A percentile compares a stretch with the other conserved stretches of the same genome.
phyloP scores from a whole-genome alignment of 2,113 vertebrate species.

The Periophthalmodon schlosseri region DNA sequence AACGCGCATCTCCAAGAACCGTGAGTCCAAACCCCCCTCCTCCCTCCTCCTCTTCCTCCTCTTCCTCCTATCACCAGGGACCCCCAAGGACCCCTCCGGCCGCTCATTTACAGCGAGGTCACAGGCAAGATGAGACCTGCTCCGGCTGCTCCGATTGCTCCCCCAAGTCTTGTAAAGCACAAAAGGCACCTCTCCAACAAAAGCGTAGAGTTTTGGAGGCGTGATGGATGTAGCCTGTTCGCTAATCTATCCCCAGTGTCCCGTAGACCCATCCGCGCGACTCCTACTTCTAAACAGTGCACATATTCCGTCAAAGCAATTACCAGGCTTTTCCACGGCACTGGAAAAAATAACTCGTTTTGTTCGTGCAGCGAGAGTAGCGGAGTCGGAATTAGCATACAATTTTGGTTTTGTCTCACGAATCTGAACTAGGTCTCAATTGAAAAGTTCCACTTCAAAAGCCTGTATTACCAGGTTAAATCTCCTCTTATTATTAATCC shows the following conservation, averaged over 20 bases:
- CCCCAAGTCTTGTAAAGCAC: constrained; percentile 63
- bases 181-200: constrained; percentile 61
- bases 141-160: constrained; percentile 59
- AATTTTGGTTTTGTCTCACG: constrained; percentile 26
- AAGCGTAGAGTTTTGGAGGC: constrained; percentile 60
- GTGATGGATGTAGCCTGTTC: constrained; percentile 63
- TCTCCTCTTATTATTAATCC: constrained; percentile 7
- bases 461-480: constrained; percentile 1
- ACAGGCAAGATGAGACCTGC: constrained; percentile 62
- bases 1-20: constrained; percentile 86
- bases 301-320: constrained; percentile 56
- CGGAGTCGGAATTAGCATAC: constrained; percentile 39
- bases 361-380: constrained; percentile 34
- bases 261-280: constrained; percentile 43
- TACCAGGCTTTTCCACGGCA: constrained; percentile 32
- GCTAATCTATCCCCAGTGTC: constrained; percentile 63
- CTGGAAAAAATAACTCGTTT: constrained; percentile 18
- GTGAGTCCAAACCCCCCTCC: constrained; percentile 80
- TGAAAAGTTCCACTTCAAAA: constrained; percentile 17
- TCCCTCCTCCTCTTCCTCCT: neutral
- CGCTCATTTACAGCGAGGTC: constrained; percentile 72
- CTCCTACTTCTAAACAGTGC: constrained; percentile 42
- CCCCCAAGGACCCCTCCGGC: constrained; percentile 56
- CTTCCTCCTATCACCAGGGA: constrained; percentile 8
- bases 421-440: constrained; percentile 22